phyloP scores from a whole-genome alignment of 2,888 invertebrate species.

The Rhimphoctona megacephalus region DNA sequence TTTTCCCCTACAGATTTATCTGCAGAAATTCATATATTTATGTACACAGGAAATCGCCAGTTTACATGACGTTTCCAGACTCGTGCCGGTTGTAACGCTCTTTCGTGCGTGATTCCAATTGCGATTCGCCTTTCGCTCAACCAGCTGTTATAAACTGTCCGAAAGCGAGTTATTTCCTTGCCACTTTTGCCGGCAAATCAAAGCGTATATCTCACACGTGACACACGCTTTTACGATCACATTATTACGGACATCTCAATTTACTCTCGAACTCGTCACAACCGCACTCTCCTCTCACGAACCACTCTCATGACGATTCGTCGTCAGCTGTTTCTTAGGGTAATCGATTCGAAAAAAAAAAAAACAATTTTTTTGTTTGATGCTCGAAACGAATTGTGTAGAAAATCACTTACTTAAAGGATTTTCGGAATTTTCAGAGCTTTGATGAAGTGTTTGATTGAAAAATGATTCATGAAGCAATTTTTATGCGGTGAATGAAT shows the following conservation, averaged over 20 bases:
- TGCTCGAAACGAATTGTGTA: not conserved
- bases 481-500: too few relatives aligned
- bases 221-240: conserved; percentile 11
- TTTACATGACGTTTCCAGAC: conserved; percentile 20
- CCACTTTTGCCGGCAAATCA: conserved; percentile 44
- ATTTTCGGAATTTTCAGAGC: not conserved
- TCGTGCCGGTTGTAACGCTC: conserved; percentile 64
- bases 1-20: not conserved
- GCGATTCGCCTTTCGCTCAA: conserved; percentile 50
- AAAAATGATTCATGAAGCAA: too few relatives aligned
- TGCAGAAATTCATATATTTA: not conserved
- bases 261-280: conserved; percentile 26
- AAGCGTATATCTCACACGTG: conserved; percentile 30
- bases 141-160: conserved; percentile 39
- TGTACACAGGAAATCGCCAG: not conserved
- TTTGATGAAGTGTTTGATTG: too few relatives aligned
- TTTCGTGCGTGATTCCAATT: conserved; percentile 53
- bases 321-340: not conserved
- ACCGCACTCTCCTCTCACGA: conserved; percentile 2
- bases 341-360: not conserved
- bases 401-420: not conserved
- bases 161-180: not conserved
- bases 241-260: conserved; percentile 19
- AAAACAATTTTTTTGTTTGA: not conserved
- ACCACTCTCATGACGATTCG: not conserved